Percentiles rank a stretch among this genome's conserved stretches.
phyloP scores from a whole-genome alignment of 1,140 invertebrate genomes.

The Drosophila pandora region DNA sequence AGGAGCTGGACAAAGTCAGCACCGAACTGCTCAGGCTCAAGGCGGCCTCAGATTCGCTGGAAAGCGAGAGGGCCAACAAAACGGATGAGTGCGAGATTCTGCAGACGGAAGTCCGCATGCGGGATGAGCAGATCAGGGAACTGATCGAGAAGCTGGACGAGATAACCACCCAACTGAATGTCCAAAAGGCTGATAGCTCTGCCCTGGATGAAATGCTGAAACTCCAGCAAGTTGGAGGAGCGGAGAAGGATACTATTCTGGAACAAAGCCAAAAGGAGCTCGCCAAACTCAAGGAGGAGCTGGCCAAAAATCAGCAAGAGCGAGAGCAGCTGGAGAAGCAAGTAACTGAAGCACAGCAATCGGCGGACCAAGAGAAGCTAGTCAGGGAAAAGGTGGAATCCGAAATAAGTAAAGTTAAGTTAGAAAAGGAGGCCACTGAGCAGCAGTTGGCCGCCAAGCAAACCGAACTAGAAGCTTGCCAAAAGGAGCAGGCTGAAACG shows the following conservation, averaged over 20 bases:
- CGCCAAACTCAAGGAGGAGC: conserved; percentile 8
- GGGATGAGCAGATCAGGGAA: conserved; percentile 65
- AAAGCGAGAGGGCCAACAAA: conserved; percentile 57
- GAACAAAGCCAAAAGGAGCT: conserved; percentile 27
- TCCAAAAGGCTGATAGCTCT: conserved; percentile 73
- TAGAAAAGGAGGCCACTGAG: conserved; percentile 1
- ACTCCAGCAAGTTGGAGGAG: conserved; percentile 33
- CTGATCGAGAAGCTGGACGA: conserved; percentile 60
- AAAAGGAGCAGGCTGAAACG: conserved; percentile 11
- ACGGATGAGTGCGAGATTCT: conserved; percentile 67
- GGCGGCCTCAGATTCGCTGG: conserved; percentile 40
- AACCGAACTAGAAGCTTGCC: conserved; percentile 15
- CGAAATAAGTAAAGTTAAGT: conserved; percentile 7
- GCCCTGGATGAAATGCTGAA: conserved; percentile 79
- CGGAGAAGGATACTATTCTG: conserved; percentile 28
- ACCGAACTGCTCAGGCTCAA: conserved; percentile 47
- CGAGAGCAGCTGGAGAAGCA: conserved; percentile 10
- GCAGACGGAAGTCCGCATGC: conserved; percentile 62
- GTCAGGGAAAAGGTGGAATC: conserved; percentile 9
- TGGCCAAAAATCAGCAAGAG: conserved; percentile 73
- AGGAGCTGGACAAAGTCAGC: conserved; percentile 40
- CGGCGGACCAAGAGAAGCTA: conserved; percentile 15
- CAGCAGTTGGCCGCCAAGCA: conserved; percentile 20
- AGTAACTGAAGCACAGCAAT: conserved; percentile 10
- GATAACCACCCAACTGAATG: conserved; percentile 78